Percentiles rank a stretch among this genome's conserved stretches.
These are phyloP conservation scores for Phyllotreta striolata DNA, from an alignment of 2,888 invertebrate species.

Conservation along the genomic window DNA sequence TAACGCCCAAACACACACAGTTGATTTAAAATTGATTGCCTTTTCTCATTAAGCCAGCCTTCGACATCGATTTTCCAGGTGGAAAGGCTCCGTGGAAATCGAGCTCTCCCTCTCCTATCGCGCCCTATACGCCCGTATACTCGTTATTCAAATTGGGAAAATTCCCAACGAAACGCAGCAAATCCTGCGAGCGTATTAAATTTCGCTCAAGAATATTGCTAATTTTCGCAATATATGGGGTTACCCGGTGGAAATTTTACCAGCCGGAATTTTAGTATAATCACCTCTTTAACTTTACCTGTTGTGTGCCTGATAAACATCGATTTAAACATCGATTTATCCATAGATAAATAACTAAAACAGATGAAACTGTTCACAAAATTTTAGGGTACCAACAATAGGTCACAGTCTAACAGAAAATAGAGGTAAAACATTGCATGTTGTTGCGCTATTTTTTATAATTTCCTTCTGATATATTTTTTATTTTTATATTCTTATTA, in stretches of 20 bases:
- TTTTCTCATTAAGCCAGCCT: conserved; percentile 36
- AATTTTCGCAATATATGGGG: conserved; percentile 26
- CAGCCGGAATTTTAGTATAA: conserved; percentile 1
- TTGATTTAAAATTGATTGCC: conserved; percentile 37
- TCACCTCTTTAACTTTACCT: not conserved
- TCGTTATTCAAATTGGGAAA: conserved; percentile 30
- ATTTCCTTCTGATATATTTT: too few relatives aligned
- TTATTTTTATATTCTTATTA: too few relatives aligned
- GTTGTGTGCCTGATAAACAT: not conserved
- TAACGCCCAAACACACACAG: conserved; percentile 28
- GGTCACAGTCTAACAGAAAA: too few relatives aligned
- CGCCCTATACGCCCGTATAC: conserved; percentile 11
- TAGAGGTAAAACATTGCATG: too few relatives aligned
- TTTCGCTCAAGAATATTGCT: conserved; percentile 29
- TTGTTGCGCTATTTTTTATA: too few relatives aligned
- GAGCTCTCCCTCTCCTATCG: conserved; percentile 23
- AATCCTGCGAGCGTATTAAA: conserved; percentile 32
- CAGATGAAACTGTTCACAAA: too few relatives aligned
- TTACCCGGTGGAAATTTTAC: conserved; percentile 25
- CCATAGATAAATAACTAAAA: too few relatives aligned
- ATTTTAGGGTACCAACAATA: too few relatives aligned
- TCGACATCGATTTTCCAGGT: conserved; percentile 36
- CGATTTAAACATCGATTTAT: too few relatives aligned
- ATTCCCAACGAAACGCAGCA: conserved; percentile 33
- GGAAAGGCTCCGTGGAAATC: conserved; percentile 33